Evolutionary conservation across 2,797 vertebrate genomes (phyloP).

Genomic region (Poecilia velifera): DNA sequence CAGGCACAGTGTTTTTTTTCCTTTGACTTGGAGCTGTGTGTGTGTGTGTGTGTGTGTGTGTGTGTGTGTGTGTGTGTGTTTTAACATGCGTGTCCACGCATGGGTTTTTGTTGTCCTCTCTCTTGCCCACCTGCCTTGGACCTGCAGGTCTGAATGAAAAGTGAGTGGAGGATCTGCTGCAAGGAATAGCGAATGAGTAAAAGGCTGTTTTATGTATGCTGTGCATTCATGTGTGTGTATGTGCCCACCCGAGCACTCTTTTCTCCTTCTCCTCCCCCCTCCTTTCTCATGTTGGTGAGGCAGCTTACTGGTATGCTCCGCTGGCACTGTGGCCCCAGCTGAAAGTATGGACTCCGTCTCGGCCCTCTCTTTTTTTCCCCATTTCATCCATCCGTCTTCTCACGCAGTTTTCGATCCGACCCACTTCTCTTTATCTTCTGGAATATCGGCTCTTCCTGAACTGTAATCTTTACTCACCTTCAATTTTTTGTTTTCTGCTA

Average conservation of each 20-base stretch:
- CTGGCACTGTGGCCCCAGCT: constrained; percentile 71
- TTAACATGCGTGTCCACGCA: background rate
- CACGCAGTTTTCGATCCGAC: background rate
- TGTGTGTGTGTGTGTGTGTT: background rate
- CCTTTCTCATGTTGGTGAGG: constrained; percentile 44
- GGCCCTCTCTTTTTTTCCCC: constrained; percentile 20
- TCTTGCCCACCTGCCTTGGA: constrained; percentile 42
- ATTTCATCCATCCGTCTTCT: constrained; percentile 25
- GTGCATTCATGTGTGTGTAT: constrained; percentile 25
- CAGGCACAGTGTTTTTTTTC: constrained; percentile 34
- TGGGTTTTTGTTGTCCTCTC: background rate
- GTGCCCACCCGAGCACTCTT: constrained; percentile 1
- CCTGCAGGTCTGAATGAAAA: constrained; percentile 46
- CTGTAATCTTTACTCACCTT: constrained; percentile 24
- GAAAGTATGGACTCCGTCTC: constrained; percentile 40
- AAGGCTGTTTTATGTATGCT: constrained; percentile 30
- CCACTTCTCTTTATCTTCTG: background rate
- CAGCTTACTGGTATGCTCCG: constrained; percentile 75
- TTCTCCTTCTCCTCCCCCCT: constrained; percentile 3
- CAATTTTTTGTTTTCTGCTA: constrained; percentile 39
- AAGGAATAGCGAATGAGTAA: constrained; percentile 32
- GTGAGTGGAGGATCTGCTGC: constrained; percentile 40
- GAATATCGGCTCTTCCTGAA: constrained; percentile 35
- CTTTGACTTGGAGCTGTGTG: constrained; percentile 51
- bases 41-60: background rate